Conservation (phyloP, 2,113 vertebrate species). For the Mus spicilegus region DNA sequence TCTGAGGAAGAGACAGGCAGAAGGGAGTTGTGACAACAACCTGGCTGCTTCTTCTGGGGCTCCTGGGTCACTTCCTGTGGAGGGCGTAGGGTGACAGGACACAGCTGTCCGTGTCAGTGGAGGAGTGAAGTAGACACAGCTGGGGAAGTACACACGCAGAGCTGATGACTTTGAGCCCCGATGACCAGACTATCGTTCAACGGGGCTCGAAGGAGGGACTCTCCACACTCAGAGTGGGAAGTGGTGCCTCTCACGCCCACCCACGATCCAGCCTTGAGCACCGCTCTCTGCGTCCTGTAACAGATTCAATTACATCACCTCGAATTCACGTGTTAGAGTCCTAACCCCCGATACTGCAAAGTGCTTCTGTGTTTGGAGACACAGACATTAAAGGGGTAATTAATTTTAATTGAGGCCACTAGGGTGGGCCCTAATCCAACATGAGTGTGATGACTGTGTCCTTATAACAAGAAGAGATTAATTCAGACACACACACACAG, state of each 20-base stretch:
- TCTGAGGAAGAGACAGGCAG: too few relatives aligned
- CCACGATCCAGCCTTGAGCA: accelerated
- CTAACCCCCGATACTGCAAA: neutral
- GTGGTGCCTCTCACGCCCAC: neutral
- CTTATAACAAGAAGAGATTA: neutral
- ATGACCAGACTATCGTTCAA: neutral
- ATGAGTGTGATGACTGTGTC: neutral
- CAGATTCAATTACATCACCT: neutral
- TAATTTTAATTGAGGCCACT: neutral
- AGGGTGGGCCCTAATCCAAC: neutral
- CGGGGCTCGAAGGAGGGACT: neutral
- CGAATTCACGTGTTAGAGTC: neutral
- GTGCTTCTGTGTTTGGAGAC: neutral
- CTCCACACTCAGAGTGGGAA: neutral
- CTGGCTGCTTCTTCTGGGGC: neutral
- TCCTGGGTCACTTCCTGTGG: neutral
- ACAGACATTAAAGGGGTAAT: neutral
- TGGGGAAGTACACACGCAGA: neutral
- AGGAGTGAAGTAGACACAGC: neutral
- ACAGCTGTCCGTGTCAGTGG: neutral
- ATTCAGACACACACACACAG: neutral
- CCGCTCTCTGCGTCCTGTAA: neutral
- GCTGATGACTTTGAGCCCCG: neutral
- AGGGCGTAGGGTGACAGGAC: neutral
- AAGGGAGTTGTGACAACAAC: neutral